These are phyloP conservation scores for Oophaga pumilio DNA, from an alignment of 2,113 vertebrate genomes.

Conservation along the genomic window DNA sequence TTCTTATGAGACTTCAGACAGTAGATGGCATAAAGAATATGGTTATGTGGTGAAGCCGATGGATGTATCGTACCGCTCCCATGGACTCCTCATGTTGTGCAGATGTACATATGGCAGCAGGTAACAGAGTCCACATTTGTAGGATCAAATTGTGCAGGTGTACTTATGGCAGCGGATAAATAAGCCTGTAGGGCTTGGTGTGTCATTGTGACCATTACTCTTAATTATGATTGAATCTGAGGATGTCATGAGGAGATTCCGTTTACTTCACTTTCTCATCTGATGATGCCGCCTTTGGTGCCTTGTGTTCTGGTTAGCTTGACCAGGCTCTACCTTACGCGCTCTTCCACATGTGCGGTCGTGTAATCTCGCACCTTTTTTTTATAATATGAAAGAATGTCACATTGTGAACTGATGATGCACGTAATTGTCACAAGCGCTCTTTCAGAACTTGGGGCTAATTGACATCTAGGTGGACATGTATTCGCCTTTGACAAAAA, in stretches of 20 bases:
- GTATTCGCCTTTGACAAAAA: neutral
- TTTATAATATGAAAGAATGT: neutral
- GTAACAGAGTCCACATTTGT: neutral
- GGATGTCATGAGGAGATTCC: neutral
- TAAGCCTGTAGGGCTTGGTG: neutral
- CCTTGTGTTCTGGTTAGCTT: neutral
- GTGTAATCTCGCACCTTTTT: too few relatives aligned
- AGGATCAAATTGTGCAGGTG: neutral
- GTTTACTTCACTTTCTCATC: neutral
- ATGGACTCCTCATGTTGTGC: too few relatives aligned
- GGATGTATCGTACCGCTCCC: too few relatives aligned
- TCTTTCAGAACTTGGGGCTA: conserved; percentile 11
- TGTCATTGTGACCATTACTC: neutral
- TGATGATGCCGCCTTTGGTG: neutral
- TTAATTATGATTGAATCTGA: neutral
- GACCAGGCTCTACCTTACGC: neutral
- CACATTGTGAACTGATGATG: neutral
- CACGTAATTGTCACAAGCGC: neutral
- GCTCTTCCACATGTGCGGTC: too few relatives aligned
- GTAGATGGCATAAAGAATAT: neutral
- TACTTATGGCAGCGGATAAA: neutral
- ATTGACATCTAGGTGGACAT: conserved; percentile 30
- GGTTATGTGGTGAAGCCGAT: neutral
- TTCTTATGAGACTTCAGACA: neutral
- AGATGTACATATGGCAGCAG: too few relatives aligned